Percentiles rank a stretch among this genome's conserved stretches.
Conservation (phyloP, 2,113 vertebrate genomes). For the Fregetta grallaria region DNA sequence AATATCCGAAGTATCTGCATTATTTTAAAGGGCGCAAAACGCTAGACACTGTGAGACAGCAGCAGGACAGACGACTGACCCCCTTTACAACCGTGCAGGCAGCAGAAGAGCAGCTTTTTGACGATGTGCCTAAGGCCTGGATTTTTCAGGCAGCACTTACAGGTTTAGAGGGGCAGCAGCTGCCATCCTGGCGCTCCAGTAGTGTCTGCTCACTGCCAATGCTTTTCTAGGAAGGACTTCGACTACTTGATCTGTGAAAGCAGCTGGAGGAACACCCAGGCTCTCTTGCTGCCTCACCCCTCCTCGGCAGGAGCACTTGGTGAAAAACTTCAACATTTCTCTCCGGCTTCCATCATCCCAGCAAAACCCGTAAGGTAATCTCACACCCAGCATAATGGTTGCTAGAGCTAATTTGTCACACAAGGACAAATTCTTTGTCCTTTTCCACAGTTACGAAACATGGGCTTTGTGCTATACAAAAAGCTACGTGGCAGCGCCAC, state of each 20-base stretch:
- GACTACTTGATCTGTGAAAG: not conserved
- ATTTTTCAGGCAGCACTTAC: not conserved
- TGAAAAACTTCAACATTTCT: not conserved
- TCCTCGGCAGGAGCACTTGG: not conserved
- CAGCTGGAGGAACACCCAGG: conserved; percentile 25
- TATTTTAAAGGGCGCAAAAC: not conserved
- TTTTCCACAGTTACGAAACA: not conserved
- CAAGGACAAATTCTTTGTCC: conserved; percentile 16
- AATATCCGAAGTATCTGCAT: fast-evolving
- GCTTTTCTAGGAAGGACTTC: not conserved
- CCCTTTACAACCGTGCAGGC: not conserved
- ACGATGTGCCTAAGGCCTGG: not conserved
- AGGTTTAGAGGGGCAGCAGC: not conserved
- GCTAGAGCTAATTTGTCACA: not conserved
- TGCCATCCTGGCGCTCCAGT: not conserved
- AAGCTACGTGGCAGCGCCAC: not conserved
- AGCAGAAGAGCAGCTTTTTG: not conserved
- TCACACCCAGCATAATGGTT: not conserved
- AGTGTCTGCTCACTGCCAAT: not conserved
- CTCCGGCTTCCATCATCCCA: not conserved
- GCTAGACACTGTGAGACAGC: fast-evolving
- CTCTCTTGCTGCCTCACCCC: not conserved
- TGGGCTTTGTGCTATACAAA: not conserved
- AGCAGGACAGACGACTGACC: not conserved
- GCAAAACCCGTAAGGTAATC: not conserved